Percentiles rank a stretch among this genome's conserved stretches.
Evolutionary conservation across 2,113 vertebrate genomes (phyloP).

Genomic region (Anser cygnoides): DNA sequence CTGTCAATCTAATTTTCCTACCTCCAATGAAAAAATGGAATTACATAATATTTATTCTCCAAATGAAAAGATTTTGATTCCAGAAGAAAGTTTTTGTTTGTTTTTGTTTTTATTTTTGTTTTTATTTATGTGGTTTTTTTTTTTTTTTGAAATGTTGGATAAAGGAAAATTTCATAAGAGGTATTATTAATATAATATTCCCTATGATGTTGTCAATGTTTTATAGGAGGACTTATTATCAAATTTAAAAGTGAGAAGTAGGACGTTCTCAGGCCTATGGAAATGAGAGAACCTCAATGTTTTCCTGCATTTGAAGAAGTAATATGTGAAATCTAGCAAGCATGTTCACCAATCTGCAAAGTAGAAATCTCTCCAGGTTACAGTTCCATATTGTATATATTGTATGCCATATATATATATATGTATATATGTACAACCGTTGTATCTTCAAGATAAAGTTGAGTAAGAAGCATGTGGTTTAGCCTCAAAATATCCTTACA

Average conservation of each 20-base stretch:
- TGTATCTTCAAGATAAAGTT: neutral
- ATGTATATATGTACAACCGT: neutral
- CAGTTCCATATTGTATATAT: no score
- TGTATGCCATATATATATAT: neutral
- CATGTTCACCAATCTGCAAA: neutral
- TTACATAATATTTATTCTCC: neutral
- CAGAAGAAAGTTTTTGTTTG: neutral
- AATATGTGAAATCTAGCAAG: neutral
- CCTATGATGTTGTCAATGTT: neutral
- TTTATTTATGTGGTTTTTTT: neutral
- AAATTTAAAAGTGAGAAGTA: neutral
- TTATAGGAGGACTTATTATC: neutral
- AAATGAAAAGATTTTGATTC: neutral
- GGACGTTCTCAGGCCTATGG: neutral
- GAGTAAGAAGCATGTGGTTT: neutral
- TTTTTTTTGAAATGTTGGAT: neutral
- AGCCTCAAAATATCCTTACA: neutral
- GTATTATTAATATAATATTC: neutral
- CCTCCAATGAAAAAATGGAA: neutral
- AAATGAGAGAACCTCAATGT: neutral
- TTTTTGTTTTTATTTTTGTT: no score
- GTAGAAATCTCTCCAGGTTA: neutral
- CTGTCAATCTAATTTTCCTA: neutral
- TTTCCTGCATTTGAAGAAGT: neutral
- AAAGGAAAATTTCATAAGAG: neutral